These are phyloP conservation scores for Picathartes gymnocephalus DNA, from an alignment of 2,113 vertebrate species.

Conservation along the genomic window DNA sequence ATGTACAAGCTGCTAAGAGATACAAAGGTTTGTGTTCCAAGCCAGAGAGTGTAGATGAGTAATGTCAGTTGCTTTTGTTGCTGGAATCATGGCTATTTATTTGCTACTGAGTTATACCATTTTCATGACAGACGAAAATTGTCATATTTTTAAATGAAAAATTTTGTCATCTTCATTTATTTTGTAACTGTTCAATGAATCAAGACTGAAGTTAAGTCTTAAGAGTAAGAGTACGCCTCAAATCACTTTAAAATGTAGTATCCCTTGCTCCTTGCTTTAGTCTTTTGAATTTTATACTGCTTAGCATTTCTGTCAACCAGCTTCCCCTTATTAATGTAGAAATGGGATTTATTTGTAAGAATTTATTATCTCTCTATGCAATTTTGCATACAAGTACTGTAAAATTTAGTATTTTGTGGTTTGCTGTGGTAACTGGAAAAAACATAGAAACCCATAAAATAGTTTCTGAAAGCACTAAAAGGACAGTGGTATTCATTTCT, in stretches of 20 bases:
- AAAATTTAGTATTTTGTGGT: background rate
- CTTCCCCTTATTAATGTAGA: background rate
- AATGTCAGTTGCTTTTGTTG: slow-evolving; percentile 6
- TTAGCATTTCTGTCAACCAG: background rate
- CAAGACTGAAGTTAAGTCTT: background rate
- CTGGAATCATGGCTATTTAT: slow-evolving; percentile 9
- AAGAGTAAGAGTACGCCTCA: background rate
- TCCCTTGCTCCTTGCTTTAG: background rate
- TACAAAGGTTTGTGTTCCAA: slow-evolving; percentile 28
- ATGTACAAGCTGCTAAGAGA: background rate
- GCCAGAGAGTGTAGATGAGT: background rate
- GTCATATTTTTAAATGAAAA: background rate
- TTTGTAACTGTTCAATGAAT: slow-evolving; percentile 33
- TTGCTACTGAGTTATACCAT: background rate
- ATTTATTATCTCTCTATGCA: slow-evolving; percentile 45
- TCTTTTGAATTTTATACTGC: background rate
- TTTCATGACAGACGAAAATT: background rate
- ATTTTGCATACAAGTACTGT: slow-evolving; percentile 22
- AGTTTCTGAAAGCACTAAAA: background rate
- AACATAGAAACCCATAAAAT: background rate
- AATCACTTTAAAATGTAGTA: background rate
- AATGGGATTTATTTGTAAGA: slow-evolving; percentile 5
- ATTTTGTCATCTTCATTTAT: slow-evolving; percentile 26
- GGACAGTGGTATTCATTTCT: background rate
- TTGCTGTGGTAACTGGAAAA: background rate